phyloP scores from a whole-genome alignment of 1,140 invertebrate genomes.

The Sinella curviseta region DNA sequence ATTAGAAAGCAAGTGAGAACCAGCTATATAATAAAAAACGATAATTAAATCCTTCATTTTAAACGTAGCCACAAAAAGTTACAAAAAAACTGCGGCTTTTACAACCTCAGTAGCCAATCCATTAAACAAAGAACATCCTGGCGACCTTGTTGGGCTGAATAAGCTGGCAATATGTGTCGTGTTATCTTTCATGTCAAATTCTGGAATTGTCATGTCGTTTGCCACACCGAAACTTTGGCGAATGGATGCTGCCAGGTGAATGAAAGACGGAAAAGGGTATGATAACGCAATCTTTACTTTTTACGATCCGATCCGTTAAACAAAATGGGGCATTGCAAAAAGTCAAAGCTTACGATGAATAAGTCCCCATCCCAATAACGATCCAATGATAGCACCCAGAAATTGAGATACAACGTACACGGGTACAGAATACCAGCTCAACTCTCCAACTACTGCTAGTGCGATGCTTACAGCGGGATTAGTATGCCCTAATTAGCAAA shows the following conservation, averaged over 20 bases:
- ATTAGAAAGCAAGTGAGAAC: conserved; percentile 26
- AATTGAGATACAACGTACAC: conserved; percentile 35
- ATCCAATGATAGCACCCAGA: conserved; percentile 39
- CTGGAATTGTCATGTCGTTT: neutral
- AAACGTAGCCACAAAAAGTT: no score
- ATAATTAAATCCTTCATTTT: no score
- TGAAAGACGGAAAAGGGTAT: no score
- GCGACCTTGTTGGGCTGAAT: neutral
- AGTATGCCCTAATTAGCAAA: conserved; percentile 4
- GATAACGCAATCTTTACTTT: no score
- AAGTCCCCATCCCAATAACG: conserved; percentile 23
- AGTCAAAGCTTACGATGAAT: neutral
- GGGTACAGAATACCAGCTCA: conserved; percentile 44
- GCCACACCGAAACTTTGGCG: neutral
- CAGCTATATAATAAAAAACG: neutral
- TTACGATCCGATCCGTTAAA: no score
- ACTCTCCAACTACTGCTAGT: conserved; percentile 35
- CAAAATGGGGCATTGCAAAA: no score
- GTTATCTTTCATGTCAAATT: neutral
- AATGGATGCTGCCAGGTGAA: neutral
- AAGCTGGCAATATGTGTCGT: neutral
- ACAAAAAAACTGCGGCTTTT: neutral
- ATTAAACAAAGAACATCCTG: neutral
- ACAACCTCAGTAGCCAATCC: neutral
- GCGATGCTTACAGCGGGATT: conserved; percentile 23